phyloP scores from a whole-genome alignment of 2,797 vertebrate species.

The Eulemur coronatus region DNA sequence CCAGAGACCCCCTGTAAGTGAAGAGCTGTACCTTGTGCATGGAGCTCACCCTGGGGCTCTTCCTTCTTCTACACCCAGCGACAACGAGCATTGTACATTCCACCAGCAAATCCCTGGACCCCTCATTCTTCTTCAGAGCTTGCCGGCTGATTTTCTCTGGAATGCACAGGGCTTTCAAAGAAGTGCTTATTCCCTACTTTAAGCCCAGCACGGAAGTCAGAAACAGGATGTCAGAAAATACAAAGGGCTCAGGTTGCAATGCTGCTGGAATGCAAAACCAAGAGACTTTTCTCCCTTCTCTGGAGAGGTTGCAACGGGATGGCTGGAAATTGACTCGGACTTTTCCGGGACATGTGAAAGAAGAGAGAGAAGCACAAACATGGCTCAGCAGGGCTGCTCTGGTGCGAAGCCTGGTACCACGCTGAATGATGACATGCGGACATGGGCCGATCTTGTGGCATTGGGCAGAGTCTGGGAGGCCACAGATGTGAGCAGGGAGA shows the following conservation, averaged over 20 bases:
- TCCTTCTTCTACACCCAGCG: not conserved
- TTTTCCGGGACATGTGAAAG: not conserved
- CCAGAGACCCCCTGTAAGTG: not conserved
- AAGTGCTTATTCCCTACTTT: not conserved
- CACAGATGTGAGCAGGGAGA: not conserved
- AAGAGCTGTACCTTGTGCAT: fast-evolving
- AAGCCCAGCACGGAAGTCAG: constrained; percentile 22
- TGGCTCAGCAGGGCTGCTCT: not conserved
- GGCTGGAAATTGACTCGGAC: not conserved
- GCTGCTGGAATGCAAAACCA: constrained; percentile 22
- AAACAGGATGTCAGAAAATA: constrained; percentile 62
- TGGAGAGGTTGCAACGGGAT: not conserved
- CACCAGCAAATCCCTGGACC: not conserved
- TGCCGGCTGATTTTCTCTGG: constrained; percentile 24
- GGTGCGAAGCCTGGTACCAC: not conserved
- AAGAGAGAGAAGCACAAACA: not conserved
- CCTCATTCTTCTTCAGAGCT: not conserved
- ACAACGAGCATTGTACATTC: not conserved
- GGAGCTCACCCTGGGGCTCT: not conserved
- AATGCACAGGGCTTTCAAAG: constrained; percentile 31
- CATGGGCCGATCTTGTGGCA: fast-evolving
- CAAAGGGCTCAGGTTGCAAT: constrained; percentile 56
- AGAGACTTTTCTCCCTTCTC: constrained; percentile 3
- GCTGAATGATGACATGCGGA: not conserved
- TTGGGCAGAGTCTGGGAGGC: not conserved